Conservation (phyloP, 1,140 invertebrate species). For the Oedothorax gibbosus region DNA sequence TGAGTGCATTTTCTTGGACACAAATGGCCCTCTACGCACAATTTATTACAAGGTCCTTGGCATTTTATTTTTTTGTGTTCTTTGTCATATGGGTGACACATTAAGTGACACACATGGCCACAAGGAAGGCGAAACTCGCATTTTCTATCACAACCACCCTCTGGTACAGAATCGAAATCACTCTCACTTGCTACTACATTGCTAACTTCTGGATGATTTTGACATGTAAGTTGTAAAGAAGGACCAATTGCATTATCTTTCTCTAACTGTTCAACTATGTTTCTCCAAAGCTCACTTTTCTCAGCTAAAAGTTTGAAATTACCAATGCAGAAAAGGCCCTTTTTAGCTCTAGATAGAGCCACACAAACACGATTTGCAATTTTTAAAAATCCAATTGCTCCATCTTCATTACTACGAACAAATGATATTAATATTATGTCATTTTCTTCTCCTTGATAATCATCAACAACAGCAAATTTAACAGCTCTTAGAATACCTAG, state of each 20-base stretch:
- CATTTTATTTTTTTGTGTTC: constrained; percentile 40
- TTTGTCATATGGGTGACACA: constrained; percentile 58
- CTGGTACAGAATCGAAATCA: constrained; percentile 50
- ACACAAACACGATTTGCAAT: constrained; percentile 85
- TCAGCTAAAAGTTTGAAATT: constrained; percentile 75
- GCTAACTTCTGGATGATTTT: constrained; percentile 27
- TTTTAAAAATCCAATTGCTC: constrained; percentile 81
- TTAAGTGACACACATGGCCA: constrained; percentile 58
- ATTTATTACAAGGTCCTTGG: constrained; percentile 44
- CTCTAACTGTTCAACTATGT: constrained; percentile 64
- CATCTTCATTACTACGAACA: constrained; percentile 79
- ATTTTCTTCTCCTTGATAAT: constrained; percentile 88
- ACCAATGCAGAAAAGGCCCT: constrained; percentile 78
- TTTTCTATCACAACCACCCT: constrained; percentile 50
- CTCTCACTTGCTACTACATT: constrained; percentile 8
- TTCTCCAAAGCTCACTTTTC: constrained; percentile 68
- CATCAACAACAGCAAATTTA: constrained; percentile 80
- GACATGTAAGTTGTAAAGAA: constrained; percentile 16
- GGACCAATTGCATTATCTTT: constrained; percentile 63
- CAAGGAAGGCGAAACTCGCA: constrained; percentile 55
- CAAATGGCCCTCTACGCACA: constrained; percentile 20
- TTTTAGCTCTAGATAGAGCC: constrained; percentile 82
- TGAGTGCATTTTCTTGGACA: constrained; percentile 53
- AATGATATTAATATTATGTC: constrained; percentile 86
- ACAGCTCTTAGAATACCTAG: constrained; percentile 5